Evolutionary conservation across 2,888 invertebrate species (phyloP).

Genomic region (Pseudanteris insignis): DNA sequence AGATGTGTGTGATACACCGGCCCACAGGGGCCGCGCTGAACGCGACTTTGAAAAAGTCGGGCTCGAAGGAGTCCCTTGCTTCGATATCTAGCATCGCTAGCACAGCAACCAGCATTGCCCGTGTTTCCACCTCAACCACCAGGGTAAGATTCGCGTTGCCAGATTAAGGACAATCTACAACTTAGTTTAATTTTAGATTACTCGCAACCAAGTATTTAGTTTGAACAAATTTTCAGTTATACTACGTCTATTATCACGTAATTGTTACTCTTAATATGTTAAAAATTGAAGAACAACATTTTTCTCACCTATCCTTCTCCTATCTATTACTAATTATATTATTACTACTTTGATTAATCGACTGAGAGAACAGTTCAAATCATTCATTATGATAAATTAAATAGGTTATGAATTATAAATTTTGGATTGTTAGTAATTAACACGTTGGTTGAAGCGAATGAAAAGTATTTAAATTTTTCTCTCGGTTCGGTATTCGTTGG

Average conservation of each 20-base stretch:
- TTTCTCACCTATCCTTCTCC: conserved; percentile 1
- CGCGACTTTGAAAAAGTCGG: conserved; percentile 72
- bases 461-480: too few relatives aligned
- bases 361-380: too few relatives aligned
- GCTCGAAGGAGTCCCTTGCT: conserved; percentile 87
- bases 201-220: conserved; percentile 3
- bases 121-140: conserved; percentile 70
- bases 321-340: too few relatives aligned
- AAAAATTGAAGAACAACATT: too few relatives aligned
- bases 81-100: conserved; percentile 66
- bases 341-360: too few relatives aligned
- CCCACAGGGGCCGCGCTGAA: conserved; percentile 71
- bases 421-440: too few relatives aligned
- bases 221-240: conserved; percentile 2
- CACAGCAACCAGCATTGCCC: conserved; percentile 63
- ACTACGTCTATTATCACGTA: background rate
- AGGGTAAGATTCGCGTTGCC: conserved; percentile 77
- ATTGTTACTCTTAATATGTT: conserved; percentile 5
- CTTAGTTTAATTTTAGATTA: conserved; percentile 7
- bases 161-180: conserved; percentile 48
- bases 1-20: conserved; percentile 73
- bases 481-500: conserved; percentile 9
- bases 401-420: too few relatives aligned
- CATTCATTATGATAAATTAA: too few relatives aligned
- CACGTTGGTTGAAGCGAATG: too few relatives aligned